Conservation (phyloP, 2,888 invertebrate species). For the Eutolmus rufibarbis region DNA sequence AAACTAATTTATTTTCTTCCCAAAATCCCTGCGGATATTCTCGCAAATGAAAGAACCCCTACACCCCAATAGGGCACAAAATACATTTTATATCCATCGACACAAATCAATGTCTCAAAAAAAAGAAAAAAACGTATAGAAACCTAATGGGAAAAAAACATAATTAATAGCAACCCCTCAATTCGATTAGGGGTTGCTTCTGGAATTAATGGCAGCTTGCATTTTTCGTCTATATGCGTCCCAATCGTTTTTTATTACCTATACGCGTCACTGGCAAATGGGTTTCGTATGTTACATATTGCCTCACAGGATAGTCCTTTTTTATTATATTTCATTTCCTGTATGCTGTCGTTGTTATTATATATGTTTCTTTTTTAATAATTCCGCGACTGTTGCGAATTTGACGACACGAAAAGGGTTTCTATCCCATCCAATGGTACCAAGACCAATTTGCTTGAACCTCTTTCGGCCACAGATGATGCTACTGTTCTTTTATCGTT, state of each 20-base stretch:
- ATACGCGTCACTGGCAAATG: background rate
- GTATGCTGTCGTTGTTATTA: background rate
- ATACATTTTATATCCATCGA: background rate
- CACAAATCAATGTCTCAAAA: background rate
- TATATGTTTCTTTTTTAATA: background rate
- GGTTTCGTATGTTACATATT: background rate
- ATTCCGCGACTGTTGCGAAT: background rate
- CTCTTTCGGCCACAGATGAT: background rate
- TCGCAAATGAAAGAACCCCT: background rate
- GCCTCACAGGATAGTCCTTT: background rate
- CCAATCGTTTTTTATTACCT: background rate
- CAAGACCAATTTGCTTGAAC: background rate
- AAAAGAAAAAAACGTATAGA: background rate
- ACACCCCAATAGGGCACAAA: background rate
- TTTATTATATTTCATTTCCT: background rate
- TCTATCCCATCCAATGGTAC: background rate
- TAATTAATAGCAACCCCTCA: constrained; percentile 6
- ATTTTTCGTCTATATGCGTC: background rate
- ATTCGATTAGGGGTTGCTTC: background rate
- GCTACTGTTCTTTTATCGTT: too few relatives aligned
- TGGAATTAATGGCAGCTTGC: constrained; percentile 7
- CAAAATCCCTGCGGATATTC: background rate
- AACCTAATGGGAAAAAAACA: background rate
- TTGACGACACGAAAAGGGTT: background rate
- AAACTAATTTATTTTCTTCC: background rate